Evolutionary conservation across 2,888 invertebrate species (phyloP), one percentile per base, ranked within the genome.

Genomic region (Diabrotica balteata): DNA sequence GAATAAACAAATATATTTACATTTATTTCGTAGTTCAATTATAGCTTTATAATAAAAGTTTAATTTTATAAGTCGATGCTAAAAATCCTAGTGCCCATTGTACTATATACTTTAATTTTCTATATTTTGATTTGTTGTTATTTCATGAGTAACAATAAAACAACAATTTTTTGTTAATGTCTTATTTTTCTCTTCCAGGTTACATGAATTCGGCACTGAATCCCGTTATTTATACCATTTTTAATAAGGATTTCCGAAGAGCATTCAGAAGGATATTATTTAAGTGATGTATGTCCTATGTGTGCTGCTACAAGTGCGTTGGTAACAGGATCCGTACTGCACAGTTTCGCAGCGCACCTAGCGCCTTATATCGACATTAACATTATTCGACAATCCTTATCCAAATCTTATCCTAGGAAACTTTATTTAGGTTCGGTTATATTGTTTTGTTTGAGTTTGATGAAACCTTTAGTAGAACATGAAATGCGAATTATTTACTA

Each of bases 131-230:
- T 32, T 32, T 4, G 1, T 32, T 32, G 4, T 32, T 32, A 32
- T 32, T 32, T 2, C 32, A 5, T 32, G 1, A 4, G 5, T 2
- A 32, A 32, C 32, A 32, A 32, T 32, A 32, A 32, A 32, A 4
- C 4, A 32, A 32, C 0, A 32, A 32, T 1, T 32, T 1, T 32
- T 17, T 17, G 17, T 1, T 17, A 32, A 32, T 32, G 32, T 4
- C 5, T 32, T 2, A 32, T 22, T 7, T 55, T 61, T 59, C 55
- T n/a, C n/a, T 68, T 69, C 5, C 63, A 69, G 69, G 67, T 52
- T 98, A 97, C 83, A 96, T 96, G 92, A 97, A 97, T 85, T 97
- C 96, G 67, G 97, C 96, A 59, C 87, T 97, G 63, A 97, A 97
- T 85, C 97, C 97, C 70, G 94, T 94, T 79, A 97, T 97, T 79